Conservation (phyloP, 2,888 invertebrate species). For the Labia minor region DNA sequence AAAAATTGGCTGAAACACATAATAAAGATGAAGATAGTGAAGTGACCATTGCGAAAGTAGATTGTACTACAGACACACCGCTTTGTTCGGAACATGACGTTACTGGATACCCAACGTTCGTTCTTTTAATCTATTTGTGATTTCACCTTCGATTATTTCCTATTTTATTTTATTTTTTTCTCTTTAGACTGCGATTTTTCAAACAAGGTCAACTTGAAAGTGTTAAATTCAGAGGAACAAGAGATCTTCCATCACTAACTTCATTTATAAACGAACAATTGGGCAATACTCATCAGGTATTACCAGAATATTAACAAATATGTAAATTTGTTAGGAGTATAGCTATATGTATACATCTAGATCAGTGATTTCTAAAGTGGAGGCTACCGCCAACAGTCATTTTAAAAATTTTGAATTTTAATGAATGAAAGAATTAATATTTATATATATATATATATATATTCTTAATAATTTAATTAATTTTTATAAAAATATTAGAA, state of each 20-base stretch:
- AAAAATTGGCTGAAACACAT: slow-evolving; percentile 56
- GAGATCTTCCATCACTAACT: slow-evolving; percentile 65
- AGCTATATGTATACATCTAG: slow-evolving; percentile 21
- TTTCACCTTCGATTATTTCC: slow-evolving; percentile 15
- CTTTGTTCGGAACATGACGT: slow-evolving; percentile 65
- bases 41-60: slow-evolving; percentile 65
- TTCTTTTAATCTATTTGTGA: background rate
- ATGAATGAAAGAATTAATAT: too few relatives aligned
- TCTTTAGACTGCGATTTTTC: slow-evolving; percentile 60
- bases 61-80: slow-evolving; percentile 59
- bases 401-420: slow-evolving; percentile 14
- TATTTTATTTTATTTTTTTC: slow-evolving; percentile 21
- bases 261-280: slow-evolving; percentile 67
- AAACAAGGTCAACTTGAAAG: slow-evolving; percentile 53
- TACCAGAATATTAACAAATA: too few relatives aligned
- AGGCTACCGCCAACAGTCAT: slow-evolving; percentile 17
- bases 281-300: slow-evolving; percentile 35
- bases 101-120: slow-evolving; percentile 52
- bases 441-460: too few relatives aligned
- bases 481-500: too few relatives aligned
- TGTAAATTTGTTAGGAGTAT: slow-evolving; percentile 20
- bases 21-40: slow-evolving; percentile 50
- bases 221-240: slow-evolving; percentile 63
- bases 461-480: too few relatives aligned
- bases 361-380: slow-evolving; percentile 24